Conservation (phyloP, 92 coral and sea anemone species). For the Umimayanthus chanpuru region DNA sequence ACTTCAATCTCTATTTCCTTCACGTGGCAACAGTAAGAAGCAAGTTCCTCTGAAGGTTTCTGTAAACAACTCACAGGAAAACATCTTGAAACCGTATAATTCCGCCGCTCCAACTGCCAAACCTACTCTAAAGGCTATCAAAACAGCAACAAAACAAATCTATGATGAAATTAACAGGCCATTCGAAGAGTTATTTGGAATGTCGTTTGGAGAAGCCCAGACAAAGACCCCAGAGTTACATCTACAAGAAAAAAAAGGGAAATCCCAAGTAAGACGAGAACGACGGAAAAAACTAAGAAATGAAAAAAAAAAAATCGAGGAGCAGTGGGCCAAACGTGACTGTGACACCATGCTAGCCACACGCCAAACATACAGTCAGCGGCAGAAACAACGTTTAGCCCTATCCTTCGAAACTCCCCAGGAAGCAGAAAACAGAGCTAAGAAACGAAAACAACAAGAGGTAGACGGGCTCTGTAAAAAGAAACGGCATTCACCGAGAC, state of each 20-base stretch:
- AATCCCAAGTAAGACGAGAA: slow-evolving; percentile 43
- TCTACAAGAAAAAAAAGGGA: slow-evolving; percentile 45
- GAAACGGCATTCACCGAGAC: slow-evolving; percentile 48
- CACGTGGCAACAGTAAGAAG: slow-evolving; percentile 10
- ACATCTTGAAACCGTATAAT: slow-evolving; percentile 27
- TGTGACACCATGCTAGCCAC: slow-evolving; percentile 61
- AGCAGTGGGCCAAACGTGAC: slow-evolving; percentile 46
- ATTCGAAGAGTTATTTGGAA: slow-evolving; percentile 48
- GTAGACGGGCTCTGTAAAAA: slow-evolving; percentile 33
- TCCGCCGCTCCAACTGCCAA: slow-evolving; percentile 13
- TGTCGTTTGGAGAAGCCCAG: slow-evolving; percentile 58
- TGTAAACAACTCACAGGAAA: neutral
- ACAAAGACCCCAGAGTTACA: slow-evolving; percentile 50
- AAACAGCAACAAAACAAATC: slow-evolving; percentile 44
- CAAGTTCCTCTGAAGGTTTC: slow-evolving; percentile 21
- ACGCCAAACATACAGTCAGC: slow-evolving; percentile 53
- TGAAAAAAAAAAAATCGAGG: slow-evolving; percentile 43
- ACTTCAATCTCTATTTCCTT: slow-evolving; percentile 27
- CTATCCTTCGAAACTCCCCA: slow-evolving; percentile 38
- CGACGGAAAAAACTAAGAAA: slow-evolving; percentile 43
- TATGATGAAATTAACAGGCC: slow-evolving; percentile 40
- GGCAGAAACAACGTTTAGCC: slow-evolving; percentile 41
- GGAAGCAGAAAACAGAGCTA: slow-evolving; percentile 28
- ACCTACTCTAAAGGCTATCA: slow-evolving; percentile 40
- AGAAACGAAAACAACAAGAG: slow-evolving; percentile 25